Base-by-base conservation (phyloP, 2,888 invertebrate genomes). In the Drosophila emarginata region DNA sequence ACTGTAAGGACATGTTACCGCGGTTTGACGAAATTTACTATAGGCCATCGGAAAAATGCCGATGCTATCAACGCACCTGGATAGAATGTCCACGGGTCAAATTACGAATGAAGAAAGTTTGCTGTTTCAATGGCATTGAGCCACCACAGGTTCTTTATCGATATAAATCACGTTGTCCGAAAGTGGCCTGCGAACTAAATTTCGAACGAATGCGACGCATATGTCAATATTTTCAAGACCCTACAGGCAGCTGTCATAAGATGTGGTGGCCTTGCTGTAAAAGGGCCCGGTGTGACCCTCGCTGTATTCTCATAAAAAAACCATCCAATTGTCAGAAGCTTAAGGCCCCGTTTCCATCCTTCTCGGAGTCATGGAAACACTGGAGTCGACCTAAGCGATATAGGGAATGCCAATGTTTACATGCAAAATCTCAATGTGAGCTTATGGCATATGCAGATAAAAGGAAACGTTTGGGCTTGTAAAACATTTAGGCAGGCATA, bases 11-110 rank as follows among this genome's bases (percentile, higher is more conserved):
- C 0, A 0, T 68, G 2, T 14, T 76, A 9, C 81, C 87, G 0
- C 85, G 82, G n/a, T 78, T 87, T 21, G 83, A 83, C 65, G 69
- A 64, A 0, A 56, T 87, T 0, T 76, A 69, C 61, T 83, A 83
- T 51, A 28, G 32, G 4, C 72, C 88, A 0, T 81, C 71, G 6
- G 12, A 75, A 23, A 76, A 74, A 53, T n/a, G 18, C 1, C 28
- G 76, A 2, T 28, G 56, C 39, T 83, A 68, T 40, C 87, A 84
- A 53, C 86, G 89, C 53, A 90, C 89, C 7, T 90, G 89, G 90
- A 15, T 64, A 0, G 80, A 82, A n/a, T 90, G 86, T 56, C 80
- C 84, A 0, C 50, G 65, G 0, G 36, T 76, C 0, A 59, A 39
- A 15, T 57, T 71, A 6, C 74, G 75, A 1, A 5, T 77, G 23